These are phyloP conservation scores for Hirtodrosophila trivittata DNA, from an alignment of 2,888 invertebrate species.

Conservation along the genomic window DNA sequence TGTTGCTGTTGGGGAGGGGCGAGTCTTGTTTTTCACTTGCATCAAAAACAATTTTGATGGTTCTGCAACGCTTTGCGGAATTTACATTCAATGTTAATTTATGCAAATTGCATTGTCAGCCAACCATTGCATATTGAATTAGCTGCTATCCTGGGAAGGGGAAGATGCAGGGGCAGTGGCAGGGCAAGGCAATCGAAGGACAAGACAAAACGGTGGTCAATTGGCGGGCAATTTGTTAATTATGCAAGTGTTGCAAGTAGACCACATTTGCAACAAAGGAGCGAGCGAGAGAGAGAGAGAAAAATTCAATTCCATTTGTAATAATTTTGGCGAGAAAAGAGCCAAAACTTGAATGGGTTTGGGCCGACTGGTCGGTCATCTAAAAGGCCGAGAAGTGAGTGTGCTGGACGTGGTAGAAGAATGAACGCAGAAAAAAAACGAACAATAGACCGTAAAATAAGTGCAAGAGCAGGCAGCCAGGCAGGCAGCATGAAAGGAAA, in stretches of 20 bases:
- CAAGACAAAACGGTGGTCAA: slow-evolving; percentile 66
- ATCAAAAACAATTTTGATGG: slow-evolving; percentile 61
- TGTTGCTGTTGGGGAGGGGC: not conserved
- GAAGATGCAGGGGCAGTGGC: slow-evolving; percentile 1
- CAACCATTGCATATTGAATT: slow-evolving; percentile 53
- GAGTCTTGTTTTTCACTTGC: slow-evolving; percentile 30
- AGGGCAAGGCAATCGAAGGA: slow-evolving; percentile 15
- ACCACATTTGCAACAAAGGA: slow-evolving; percentile 9
- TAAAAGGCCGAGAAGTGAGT: slow-evolving; percentile 60
- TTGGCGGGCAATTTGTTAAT: slow-evolving; percentile 43
- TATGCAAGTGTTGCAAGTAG: slow-evolving; percentile 31
- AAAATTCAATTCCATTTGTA: slow-evolving; percentile 81
- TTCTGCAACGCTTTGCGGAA: slow-evolving; percentile 54
- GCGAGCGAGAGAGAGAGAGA: slow-evolving; percentile 24
- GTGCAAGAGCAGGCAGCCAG: slow-evolving; percentile 66
- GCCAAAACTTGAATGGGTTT: slow-evolving; percentile 71
- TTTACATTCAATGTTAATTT: slow-evolving; percentile 82
- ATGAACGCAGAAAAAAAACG: slow-evolving; percentile 50
- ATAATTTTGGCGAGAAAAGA: slow-evolving; percentile 59
- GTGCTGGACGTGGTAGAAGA: slow-evolving; percentile 65
- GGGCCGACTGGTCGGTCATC: slow-evolving; percentile 39
- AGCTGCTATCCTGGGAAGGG: slow-evolving; percentile 14
- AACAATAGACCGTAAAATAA: slow-evolving; percentile 82
- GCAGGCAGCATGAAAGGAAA: slow-evolving; percentile 56
- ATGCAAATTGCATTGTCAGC: slow-evolving; percentile 78